Evolutionary conservation across 1,140 invertebrate species (phyloP).

Genomic region (Drosophila sechellia): DNA sequence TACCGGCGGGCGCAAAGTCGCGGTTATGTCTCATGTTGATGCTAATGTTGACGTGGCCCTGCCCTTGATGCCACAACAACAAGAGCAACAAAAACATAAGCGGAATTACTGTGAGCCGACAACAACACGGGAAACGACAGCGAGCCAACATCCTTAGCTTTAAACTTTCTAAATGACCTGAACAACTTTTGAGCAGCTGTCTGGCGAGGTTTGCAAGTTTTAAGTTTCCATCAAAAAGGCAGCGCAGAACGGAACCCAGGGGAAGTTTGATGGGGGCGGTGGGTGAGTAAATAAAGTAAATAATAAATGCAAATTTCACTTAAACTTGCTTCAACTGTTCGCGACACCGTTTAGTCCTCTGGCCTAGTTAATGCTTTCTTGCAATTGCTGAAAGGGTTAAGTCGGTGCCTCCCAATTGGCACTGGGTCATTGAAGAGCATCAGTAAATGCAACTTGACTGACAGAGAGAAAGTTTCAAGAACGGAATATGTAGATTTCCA

Average conservation of each 20-base stretch:
- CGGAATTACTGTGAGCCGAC: not conserved
- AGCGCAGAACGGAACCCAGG: not conserved
- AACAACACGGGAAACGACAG: constrained; percentile 28
- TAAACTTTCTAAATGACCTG: constrained; percentile 78
- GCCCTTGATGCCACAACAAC: constrained; percentile 8
- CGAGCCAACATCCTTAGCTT: constrained; percentile 63
- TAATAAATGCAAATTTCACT: constrained; percentile 73
- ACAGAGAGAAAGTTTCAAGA: too few relatives aligned
- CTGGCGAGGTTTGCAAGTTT: constrained; percentile 58
- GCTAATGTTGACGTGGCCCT: constrained; percentile 50
- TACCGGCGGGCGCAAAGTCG: constrained; percentile 36
- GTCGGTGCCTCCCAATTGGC: not conserved
- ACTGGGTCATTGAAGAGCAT: not conserved
- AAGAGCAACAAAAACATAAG: constrained; percentile 1
- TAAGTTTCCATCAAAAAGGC: constrained; percentile 59
- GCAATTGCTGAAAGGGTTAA: not conserved
- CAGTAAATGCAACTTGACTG: too few relatives aligned
- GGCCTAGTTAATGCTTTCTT: constrained; percentile 22
- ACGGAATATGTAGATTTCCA: too few relatives aligned
- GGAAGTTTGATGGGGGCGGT: not conserved
- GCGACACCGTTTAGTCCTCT: constrained; percentile 5
- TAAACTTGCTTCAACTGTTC: constrained; percentile 69
- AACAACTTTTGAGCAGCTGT: constrained; percentile 79
- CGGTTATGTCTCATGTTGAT: constrained; percentile 45
- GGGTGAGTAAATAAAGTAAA: not conserved